Conservation (phyloP, 92 coral and sea anemone species). For the Umimayanthus kanabou region DNA sequence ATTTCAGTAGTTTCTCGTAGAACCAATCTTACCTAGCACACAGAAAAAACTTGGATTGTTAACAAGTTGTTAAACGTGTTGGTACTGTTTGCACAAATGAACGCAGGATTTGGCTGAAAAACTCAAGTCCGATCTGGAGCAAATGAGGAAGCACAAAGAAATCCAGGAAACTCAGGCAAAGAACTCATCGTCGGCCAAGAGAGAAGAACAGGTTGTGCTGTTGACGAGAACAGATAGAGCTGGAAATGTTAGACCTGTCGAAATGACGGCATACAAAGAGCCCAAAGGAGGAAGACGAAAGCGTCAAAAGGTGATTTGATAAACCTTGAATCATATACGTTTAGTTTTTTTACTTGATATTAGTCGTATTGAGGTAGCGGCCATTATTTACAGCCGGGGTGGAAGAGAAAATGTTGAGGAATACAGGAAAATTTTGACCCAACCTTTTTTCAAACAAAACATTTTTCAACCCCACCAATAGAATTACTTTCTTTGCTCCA, state of each 20-base stretch:
- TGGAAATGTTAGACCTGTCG: conserved; percentile 92
- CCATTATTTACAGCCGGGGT: no score
- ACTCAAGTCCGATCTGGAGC: conserved; percentile 74
- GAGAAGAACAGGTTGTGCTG: conserved; percentile 72
- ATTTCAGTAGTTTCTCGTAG: neutral
- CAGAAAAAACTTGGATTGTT: no score
- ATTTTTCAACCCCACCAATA: no score
- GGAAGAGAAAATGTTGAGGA: no score
- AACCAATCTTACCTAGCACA: neutral
- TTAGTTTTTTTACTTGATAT: neutral
- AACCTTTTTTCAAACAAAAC: no score
- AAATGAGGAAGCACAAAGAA: conserved; percentile 80
- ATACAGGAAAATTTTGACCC: no score
- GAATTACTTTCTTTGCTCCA: no score
- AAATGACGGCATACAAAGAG: conserved; percentile 55
- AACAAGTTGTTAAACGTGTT: neutral
- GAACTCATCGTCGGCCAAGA: conserved; percentile 7
- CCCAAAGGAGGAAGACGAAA: conserved; percentile 75
- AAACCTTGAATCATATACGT: neutral
- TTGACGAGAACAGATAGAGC: conserved; percentile 87
- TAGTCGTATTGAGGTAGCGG: no score
- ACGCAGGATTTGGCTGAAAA: conserved; percentile 83
- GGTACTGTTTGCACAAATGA: neutral
- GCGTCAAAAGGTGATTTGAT: conserved; percentile 68
- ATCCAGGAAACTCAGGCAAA: conserved; percentile 67